Evolutionary conservation across 2,888 invertebrate genomes (phyloP), one percentile per base, ranked within the genome.

Genomic region (Teleiodes luculella): DNA sequence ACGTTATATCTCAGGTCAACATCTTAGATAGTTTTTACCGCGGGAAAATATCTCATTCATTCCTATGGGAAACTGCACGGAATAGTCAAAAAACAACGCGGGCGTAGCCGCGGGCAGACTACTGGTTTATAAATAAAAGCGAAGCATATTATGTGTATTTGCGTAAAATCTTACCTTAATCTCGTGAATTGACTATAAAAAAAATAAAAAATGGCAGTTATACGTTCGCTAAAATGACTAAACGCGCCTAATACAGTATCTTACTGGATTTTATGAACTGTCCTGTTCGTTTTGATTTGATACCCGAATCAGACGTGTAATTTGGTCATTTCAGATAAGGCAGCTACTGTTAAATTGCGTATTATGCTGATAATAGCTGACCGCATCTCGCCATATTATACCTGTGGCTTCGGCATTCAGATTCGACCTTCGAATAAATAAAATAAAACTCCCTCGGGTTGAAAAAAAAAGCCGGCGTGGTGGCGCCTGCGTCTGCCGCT

Each of bases 391-490:
- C 6, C 18, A 41, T 41, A 41, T 41, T 43, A 43, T 52, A 55
- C 54, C 54, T 50, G 54, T 45, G 14, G 31, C 67, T 72, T 77
- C 68, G 76, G 79, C 78, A 79, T 84, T 80, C 78, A 68, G 71
- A 74, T 70, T 76, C 83, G 78, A 78, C 75, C 75, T 80, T 78
- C 76, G 64, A 62, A 81, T 82, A 63, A 62, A 81, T 82, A 83
- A 83, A 83, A 85, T 78, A 74, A 84, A 85, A 85, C 77, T 72
- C 73, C 68, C 66, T 70, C 69, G 18, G 50, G 37, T 50, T 49
- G 68, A 67, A 76, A 83, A n/a, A 85, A 79, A 86, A 86, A 82
- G 74, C 70, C 78, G 76, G 73, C 76, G 72, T 66, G 67, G 76
- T 81, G 88, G 88, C 88, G 88, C 88, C 87, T 84, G 70, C 66